Evolutionary conservation across 1,140 invertebrate genomes (phyloP), one percentile per base, ranked within the genome.

Genomic region (Plodia interpunctella): DNA sequence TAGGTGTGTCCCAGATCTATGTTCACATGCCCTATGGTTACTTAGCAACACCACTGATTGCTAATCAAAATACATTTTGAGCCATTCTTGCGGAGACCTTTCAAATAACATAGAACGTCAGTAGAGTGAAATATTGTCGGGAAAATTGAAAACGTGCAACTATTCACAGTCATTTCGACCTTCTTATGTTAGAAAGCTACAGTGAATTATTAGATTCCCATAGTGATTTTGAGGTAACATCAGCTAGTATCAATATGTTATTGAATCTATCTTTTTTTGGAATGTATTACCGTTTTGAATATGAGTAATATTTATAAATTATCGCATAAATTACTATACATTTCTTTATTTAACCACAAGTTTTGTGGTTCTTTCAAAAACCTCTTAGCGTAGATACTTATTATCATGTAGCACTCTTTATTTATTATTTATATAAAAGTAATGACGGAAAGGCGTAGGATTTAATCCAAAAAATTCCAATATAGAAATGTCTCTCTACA

Each of bases 81-180:
- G 65, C 68, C 59, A 69, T 75, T 74, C 67, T 67, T 77, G 70
- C 63, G 68, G 71, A 60, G 57, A 74, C 62, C 64, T 69, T 63
- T 62, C 61, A 72, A 72, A 70, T 73, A 66, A 71, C 68, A 65
- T 73, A 73, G 70, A 77, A 72, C 67, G 73, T 70, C 76, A 72
- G 58, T 74, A 72, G 72, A 66, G 74, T 83, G 80, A 85, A 80
- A 85, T 83, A 83, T 83, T 81, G 76, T 76, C 75, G 74, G 62
- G 74, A 68, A 82, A 83, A 86, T 83, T 82, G 79, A 85, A 86
- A 79, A 85, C 82, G 83, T 85, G 82, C 69, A 80, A 72, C 72
- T 77, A 83, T 85, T 83, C 72, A 69, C 71, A 70, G 71, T 69
- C 63, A 72, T 70, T 72, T 72, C 64, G 70, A 74, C 70, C 70